Evolutionary conservation across 2,113 vertebrate species (phyloP), one percentile per base, ranked within the genome.

Genomic region (Ramphastos sulfuratus): DNA sequence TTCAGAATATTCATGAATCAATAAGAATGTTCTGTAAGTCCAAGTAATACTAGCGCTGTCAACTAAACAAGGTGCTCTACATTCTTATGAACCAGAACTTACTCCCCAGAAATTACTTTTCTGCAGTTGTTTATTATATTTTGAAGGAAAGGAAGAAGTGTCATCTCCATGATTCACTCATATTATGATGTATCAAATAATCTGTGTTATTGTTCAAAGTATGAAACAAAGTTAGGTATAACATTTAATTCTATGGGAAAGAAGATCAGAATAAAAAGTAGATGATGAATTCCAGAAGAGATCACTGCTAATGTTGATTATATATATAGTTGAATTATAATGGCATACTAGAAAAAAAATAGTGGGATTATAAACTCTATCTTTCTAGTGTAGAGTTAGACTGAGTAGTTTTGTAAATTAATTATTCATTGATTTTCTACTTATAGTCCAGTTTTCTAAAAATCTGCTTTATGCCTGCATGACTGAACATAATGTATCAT

Each of bases 1-100:
- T 61, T 90, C 28, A 28, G 95, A 98, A 96, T 97, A 98, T 97
- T 97, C 94, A 97, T 96, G 93, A 97, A 95, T 97, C 88, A 97
- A 82, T 94, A 96, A 93, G 91, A 97, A 96, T 87, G 73, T 96
- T 97, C 61, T 50, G 54, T 87, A 90, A 95, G 74, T 97, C 86
- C 86, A 82, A 50, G 76, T 65, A 94, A 70, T 97, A 95, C 92
- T 97, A 78, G 67, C 92, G 61, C 79, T 96, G 42, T 95, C 3
- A 15, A 79, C 92, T 95, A 97, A 96, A 96, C 16, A 19, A 97
- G 70, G 76, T 93, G 88, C 24, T 86, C n/a, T 70, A 72, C 46
- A 90, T 94, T 94, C 35, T 88, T 83, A 96, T 90, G 85, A 97
- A 87, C 50, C 35, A 74, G 50, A 89, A 93, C 6, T 92, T 95